Evolutionary conservation across 2,888 invertebrate genomes (phyloP).

Genomic region (Dryocosmus kuriphilus): DNA sequence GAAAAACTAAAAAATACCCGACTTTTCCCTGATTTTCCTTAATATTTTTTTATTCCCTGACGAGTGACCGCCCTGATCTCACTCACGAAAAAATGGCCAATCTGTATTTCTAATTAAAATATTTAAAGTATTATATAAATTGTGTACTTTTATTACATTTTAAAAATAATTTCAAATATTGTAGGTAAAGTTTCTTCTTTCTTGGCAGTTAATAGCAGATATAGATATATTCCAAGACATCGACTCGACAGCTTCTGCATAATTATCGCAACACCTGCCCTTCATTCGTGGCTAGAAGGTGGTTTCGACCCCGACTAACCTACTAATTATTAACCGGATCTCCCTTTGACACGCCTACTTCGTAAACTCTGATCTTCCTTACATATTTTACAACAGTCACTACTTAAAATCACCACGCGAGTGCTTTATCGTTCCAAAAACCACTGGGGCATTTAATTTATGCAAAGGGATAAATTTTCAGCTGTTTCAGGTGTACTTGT

Average conservation of each 20-base stretch:
- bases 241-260: conserved; percentile 26
- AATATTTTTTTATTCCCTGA: too few species aligned
- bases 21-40: too few species aligned
- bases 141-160: too few species aligned
- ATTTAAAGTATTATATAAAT: too few species aligned
- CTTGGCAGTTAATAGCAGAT: background rate
- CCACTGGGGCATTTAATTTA: background rate
- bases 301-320: conserved; percentile 21
- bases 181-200: background rate
- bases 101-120: too few species aligned
- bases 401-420: conserved; percentile 24
- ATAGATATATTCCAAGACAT: background rate
- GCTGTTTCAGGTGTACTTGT: conserved; percentile 4
- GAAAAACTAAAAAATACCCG: too few species aligned
- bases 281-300: conserved; percentile 32
- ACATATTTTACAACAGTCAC: conserved; percentile 14
- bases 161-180: background rate
- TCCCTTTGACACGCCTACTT: conserved; percentile 31
- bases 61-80: too few species aligned
- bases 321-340: conserved; percentile 39
- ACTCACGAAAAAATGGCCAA: too few species aligned
- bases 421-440: conserved; percentile 17
- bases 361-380: conserved; percentile 14
- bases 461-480: conserved; percentile 12
- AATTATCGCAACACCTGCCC: conserved; percentile 30